A percentile compares a stretch with the other conserved stretches of the same genome.
These are phyloP conservation scores for Drosophila eugracilis DNA, from an alignment of 1,140 invertebrate genomes.

Conservation along the genomic window DNA sequence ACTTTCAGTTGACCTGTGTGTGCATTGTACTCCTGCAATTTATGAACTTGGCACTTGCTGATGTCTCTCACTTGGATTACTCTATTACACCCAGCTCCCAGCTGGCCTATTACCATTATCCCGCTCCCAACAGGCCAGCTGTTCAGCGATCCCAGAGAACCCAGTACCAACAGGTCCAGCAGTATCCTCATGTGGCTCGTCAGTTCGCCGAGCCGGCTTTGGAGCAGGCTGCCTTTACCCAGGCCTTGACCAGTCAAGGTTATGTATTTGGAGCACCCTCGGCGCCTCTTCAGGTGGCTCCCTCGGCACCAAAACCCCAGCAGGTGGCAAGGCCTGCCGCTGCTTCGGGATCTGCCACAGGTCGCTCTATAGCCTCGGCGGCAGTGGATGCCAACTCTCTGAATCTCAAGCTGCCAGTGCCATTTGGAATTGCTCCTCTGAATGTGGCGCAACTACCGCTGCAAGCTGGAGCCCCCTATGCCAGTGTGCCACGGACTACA, in stretches of 20 bases:
- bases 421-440: conserved; percentile 69
- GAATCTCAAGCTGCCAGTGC: conserved; percentile 76
- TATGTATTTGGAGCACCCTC: conserved; percentile 61
- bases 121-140: conserved; percentile 41
- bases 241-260: conserved; percentile 73
- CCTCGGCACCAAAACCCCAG: conserved; percentile 19
- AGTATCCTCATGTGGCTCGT: conserved; percentile 48
- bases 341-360: conserved; percentile 6
- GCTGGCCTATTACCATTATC: conserved; percentile 74
- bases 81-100: conserved; percentile 63
- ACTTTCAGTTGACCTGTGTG: conserved; percentile 31
- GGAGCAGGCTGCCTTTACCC: conserved; percentile 77
- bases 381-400: conserved; percentile 58
- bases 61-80: conserved; percentile 69
- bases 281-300: conserved; percentile 4
- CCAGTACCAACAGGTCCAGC: conserved; percentile 28
- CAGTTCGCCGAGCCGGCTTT: conserved; percentile 63
- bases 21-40: conserved; percentile 30
- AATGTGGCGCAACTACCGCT: conserved; percentile 74
- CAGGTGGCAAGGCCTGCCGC: conserved; percentile 11
- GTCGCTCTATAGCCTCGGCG: conserved; percentile 33
- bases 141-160: conserved; percentile 23
- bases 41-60: conserved; percentile 22
- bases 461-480: conserved; percentile 74
- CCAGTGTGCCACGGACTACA: conserved; percentile 62